Evolutionary conservation across 2,888 invertebrate species (phyloP).

Genomic region (Ligdia adustata): DNA sequence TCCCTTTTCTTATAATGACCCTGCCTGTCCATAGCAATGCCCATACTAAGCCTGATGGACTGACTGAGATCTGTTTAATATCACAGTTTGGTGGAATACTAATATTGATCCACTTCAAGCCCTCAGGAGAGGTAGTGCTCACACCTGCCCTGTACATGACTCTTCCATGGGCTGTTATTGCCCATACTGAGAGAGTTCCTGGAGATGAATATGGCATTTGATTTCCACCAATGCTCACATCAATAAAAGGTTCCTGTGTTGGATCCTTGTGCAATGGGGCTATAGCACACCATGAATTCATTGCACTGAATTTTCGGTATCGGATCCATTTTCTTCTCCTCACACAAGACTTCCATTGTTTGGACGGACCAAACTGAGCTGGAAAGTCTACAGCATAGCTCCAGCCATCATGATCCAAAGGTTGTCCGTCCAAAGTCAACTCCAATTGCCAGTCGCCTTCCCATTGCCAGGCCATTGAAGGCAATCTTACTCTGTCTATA

Average conservation of each 20-base stretch:
- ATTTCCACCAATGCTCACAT: conserved; percentile 94
- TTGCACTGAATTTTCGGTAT: conserved; percentile 93
- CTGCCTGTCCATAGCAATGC: conserved; percentile 93
- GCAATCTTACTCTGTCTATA: conserved; percentile 92
- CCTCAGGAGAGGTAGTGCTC: conserved; percentile 92
- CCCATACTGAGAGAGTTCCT: conserved; percentile 94
- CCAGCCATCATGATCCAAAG: conserved; percentile 96
- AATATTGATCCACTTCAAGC: conserved; percentile 92
- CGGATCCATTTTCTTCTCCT: conserved; percentile 95
- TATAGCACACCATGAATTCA: conserved; percentile 97
- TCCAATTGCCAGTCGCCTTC: conserved; percentile 97
- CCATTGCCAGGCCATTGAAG: conserved; percentile 98
- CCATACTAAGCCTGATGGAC: conserved; percentile 94
- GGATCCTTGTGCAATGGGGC: conserved; percentile 95
- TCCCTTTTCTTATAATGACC: conserved; percentile 91
- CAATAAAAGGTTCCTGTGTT: conserved; percentile 96
- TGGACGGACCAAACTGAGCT: conserved; percentile 90
- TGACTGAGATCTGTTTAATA: conserved; percentile 93
- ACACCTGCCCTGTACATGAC: conserved; percentile 95
- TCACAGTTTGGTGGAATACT: conserved; percentile 91
- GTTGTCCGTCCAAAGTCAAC: conserved; percentile 92
- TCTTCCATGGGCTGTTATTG: conserved; percentile 95
- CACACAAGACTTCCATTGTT: conserved; percentile 96
- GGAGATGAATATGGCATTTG: conserved; percentile 90
- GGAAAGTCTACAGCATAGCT: conserved; percentile 97